Conservation (phyloP, 2,113 vertebrate genomes). For the Dipodomys spectabilis region DNA sequence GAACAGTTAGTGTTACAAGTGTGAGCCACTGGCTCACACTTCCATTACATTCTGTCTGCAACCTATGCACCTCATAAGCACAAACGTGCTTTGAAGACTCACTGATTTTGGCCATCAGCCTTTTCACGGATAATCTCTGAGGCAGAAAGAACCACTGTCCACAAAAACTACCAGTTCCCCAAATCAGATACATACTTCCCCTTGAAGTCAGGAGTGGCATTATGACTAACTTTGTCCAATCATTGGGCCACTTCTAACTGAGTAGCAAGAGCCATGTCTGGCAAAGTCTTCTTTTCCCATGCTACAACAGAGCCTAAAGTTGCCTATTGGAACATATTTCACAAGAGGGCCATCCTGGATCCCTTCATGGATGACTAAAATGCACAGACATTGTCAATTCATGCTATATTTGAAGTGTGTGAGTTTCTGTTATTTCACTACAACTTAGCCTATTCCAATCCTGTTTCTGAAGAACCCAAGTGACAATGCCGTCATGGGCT, state of each 20-base stretch:
- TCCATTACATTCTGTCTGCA: background rate
- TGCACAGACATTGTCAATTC: background rate
- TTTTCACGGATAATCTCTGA: background rate
- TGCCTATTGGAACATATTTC: background rate
- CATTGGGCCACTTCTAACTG: background rate
- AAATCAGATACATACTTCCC: background rate
- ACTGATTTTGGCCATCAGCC: background rate
- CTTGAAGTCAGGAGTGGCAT: background rate
- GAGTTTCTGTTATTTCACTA: background rate
- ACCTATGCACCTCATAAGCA: background rate
- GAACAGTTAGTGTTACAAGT: no score
- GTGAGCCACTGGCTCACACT: no score
- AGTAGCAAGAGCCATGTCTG: background rate
- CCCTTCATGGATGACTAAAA: background rate
- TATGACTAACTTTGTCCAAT: background rate
- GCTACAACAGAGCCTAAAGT: background rate
- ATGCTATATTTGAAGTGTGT: background rate
- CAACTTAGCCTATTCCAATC: background rate
- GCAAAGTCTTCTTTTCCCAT: background rate
- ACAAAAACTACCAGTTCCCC: background rate
- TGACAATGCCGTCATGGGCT: rapidly evolving
- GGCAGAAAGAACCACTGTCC: background rate
- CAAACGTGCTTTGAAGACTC: background rate
- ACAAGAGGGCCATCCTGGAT: background rate
- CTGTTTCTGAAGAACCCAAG: background rate